Percentiles rank a stretch among this genome's conserved stretches.
Conservation (phyloP, 1,140 invertebrate species). For the Dufourea novaeangliae region DNA sequence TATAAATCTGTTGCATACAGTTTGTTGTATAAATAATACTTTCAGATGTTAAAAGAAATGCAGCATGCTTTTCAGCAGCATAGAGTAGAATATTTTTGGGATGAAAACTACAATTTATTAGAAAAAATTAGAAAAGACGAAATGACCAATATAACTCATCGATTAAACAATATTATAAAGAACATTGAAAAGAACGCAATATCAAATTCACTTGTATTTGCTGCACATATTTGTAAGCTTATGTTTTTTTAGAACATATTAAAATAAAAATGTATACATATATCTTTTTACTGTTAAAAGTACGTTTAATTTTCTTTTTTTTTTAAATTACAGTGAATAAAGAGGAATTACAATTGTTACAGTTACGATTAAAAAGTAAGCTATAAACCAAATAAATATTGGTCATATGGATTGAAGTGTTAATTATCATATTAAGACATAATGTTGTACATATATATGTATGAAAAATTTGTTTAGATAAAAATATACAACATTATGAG, state of each 20-base stretch:
- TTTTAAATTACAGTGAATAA: background rate
- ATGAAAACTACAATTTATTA: constrained; percentile 62
- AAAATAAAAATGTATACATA: background rate
- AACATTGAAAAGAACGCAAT: constrained; percentile 30
- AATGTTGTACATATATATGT: too few relatives aligned
- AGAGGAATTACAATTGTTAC: background rate
- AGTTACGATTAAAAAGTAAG: background rate
- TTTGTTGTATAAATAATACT: background rate
- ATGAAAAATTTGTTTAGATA: too few relatives aligned
- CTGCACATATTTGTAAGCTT: constrained; percentile 63
- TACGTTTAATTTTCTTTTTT: background rate
- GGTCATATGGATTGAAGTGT: too few relatives aligned
- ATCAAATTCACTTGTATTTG: constrained; percentile 44
- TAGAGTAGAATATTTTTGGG: constrained; percentile 62
- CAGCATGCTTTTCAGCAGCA: constrained; percentile 13
- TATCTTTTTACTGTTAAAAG: background rate
- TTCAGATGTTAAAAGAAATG: constrained; percentile 68
- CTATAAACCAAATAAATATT: background rate
- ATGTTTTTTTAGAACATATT: background rate
- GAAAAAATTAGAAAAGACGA: background rate
- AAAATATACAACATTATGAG: background rate
- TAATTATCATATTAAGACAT: too few relatives aligned
- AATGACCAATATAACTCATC: constrained; percentile 35
- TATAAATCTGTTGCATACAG: background rate
- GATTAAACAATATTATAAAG: constrained; percentile 53